Evolutionary conservation across 2,888 invertebrate species (phyloP), one percentile per base, ranked within the genome.

Genomic region (Sminthurinus aureus): DNA sequence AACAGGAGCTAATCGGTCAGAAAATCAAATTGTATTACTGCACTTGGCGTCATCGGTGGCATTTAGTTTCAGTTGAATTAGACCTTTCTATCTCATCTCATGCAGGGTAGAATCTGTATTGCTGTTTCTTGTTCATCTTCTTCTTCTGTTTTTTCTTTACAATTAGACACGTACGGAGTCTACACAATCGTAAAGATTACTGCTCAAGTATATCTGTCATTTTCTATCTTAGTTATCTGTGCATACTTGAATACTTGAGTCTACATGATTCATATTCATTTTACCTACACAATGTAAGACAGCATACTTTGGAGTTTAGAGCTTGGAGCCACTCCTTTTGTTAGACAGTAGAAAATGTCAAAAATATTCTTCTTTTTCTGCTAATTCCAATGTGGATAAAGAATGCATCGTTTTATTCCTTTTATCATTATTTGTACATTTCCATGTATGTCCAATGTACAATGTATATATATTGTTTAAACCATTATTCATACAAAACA

Each of bases 81-180:
- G 71, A 83, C 79, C 83, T 83, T 71, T 64, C 83, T 38, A 75
- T 50, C 74, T 79, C 79, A 75, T 50, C 74, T 79, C 79, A 79
- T 83, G 73, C 83, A 67, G 82, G 78, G 82, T 78, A 82, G 78
- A 82, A 82, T 78, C 78, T 82, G 82, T 78, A 78, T 82, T 82
- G 51, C 51, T 75, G 69, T 4, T 69, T 69, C 69, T 69, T 69
- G 69, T 69, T 22, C 69, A 69, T 69, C 69, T 69, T 22, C 69
- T 69, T 69, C n/a, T 69, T 69, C n/a, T 64, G 0, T 64, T 38
- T 38, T 38, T 38, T 38, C 38, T 38, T n/a, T 13, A 58, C 58
- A 58, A 58, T 58, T 58, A 58, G 58, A 58, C 58, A 58, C 18
- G 58, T 58, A 38, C 38, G 6, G 38, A 38, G 38, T 38, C 38